Evolutionary conservation across 1,140 invertebrate genomes (phyloP).

Genomic region (Drosophila triauraria): DNA sequence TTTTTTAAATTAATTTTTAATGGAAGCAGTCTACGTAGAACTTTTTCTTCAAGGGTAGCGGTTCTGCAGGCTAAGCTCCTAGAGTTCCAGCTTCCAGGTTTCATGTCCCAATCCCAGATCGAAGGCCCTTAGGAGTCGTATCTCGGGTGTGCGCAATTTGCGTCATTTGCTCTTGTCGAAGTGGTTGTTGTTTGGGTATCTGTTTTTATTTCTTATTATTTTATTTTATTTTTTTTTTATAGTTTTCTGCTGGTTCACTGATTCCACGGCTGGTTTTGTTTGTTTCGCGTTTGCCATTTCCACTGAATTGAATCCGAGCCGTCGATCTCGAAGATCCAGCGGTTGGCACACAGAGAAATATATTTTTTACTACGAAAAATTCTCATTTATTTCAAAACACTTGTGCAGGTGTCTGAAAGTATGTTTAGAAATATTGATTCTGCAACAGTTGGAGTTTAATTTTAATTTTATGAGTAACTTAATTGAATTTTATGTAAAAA

Average conservation of each 20-base stretch:
- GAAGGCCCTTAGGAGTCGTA: conserved; percentile 27
- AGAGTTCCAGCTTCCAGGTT: not conserved
- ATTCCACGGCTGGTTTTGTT: conserved; percentile 24
- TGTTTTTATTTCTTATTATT: conserved; percentile 18
- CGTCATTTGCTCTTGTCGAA: conserved; percentile 65
- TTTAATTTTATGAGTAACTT: no score
- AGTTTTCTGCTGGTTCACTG: conserved; percentile 14
- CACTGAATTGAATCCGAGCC: conserved; percentile 51
- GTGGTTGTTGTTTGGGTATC: conserved; percentile 31
- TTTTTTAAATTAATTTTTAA: not conserved
- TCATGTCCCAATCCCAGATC: not conserved
- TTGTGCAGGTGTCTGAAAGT: no score
- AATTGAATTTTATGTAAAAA: no score
- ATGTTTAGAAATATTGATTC: no score
- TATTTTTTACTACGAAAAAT: not conserved
- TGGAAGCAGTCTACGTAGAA: no score
- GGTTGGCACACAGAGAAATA: conserved; percentile 5
- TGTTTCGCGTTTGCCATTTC: conserved; percentile 43
- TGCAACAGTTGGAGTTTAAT: no score
- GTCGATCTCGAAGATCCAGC: conserved; percentile 16
- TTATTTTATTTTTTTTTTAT: not conserved
- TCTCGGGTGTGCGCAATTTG: conserved; percentile 55
- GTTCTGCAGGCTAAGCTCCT: not conserved
- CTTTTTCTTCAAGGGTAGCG: not conserved
- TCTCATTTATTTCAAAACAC: no score